Conservation (phyloP, 37 sponge, comb jelly and placozoan species). For the Axinella damicornis region DNA sequence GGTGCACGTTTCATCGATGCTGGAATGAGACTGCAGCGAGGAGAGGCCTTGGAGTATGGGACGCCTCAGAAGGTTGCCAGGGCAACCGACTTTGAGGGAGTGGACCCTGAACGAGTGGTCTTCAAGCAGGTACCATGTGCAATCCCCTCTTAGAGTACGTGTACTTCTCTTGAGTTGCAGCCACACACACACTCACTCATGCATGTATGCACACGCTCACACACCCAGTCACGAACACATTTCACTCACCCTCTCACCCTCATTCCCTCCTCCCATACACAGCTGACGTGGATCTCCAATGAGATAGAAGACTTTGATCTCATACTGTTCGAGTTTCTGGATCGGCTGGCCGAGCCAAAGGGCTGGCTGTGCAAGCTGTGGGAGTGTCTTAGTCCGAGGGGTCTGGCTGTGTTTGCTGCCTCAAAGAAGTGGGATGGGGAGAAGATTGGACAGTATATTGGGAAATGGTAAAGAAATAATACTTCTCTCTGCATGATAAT, state of each 20-base stretch:
- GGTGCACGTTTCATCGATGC: slow-evolving; percentile 78
- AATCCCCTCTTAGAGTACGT: no score
- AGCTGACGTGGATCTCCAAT: slow-evolving; percentile 89
- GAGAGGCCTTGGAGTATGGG: slow-evolving; percentile 9
- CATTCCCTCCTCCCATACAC: background rate
- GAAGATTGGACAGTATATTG: slow-evolving; percentile 36
- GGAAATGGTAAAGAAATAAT: slow-evolving; percentile 79
- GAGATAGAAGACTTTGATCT: slow-evolving; percentile 67
- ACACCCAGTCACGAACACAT: no score
- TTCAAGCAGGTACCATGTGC: slow-evolving; percentile 21
- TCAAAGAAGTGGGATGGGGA: slow-evolving; percentile 53
- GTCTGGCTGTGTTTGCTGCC: slow-evolving; percentile 51
- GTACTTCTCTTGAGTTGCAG: no score
- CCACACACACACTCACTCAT: no score
- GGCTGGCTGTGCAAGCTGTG: slow-evolving; percentile 83
- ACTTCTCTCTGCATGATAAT: no score
- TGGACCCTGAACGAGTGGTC: slow-evolving; percentile 1
- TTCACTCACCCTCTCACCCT: no score
- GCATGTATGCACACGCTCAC: no score
- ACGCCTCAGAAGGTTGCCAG: background rate
- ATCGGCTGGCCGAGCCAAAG: slow-evolving; percentile 65
- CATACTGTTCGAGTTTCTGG: slow-evolving; percentile 68
- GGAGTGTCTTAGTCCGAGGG: slow-evolving; percentile 61
- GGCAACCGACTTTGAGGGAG: background rate
- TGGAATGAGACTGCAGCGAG: slow-evolving; percentile 57